phyloP scores from a whole-genome alignment of 2,797 vertebrate genomes.

The Mormyrus proboscirostris region DNA sequence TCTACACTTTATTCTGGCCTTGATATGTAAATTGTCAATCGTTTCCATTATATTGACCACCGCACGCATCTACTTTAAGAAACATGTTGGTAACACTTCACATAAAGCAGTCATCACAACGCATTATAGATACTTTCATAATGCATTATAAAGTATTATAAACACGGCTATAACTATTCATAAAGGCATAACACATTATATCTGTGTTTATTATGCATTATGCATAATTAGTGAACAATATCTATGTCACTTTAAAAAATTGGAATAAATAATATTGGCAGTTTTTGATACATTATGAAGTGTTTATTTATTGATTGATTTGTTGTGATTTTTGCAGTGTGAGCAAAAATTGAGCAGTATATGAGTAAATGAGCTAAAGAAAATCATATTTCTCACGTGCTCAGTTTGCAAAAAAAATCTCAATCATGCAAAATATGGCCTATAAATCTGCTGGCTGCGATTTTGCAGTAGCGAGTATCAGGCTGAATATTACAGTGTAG shows the following conservation, averaged over 20 bases:
- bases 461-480: not conserved
- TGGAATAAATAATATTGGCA: not conserved
- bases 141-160: not conserved
- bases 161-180: not conserved
- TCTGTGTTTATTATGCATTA: not conserved
- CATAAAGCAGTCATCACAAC: not conserved
- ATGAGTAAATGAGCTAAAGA: not conserved
- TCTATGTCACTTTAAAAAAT: not conserved
- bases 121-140: not conserved
- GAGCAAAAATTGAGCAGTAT: not conserved
- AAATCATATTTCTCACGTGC: not conserved
- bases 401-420: not conserved
- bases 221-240: not conserved
- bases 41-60: not conserved
- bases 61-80: not conserved
- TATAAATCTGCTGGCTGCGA: not conserved
- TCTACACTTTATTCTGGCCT: not conserved
- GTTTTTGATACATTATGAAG: not conserved
- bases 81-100: not conserved
- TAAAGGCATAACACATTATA: not conserved
- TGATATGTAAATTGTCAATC: not conserved
- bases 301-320: not conserved
- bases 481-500: not conserved
- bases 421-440: not conserved
- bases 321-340: not conserved